Conservation (phyloP, 2,888 invertebrate species). For the Drosophila prolongata region DNA sequence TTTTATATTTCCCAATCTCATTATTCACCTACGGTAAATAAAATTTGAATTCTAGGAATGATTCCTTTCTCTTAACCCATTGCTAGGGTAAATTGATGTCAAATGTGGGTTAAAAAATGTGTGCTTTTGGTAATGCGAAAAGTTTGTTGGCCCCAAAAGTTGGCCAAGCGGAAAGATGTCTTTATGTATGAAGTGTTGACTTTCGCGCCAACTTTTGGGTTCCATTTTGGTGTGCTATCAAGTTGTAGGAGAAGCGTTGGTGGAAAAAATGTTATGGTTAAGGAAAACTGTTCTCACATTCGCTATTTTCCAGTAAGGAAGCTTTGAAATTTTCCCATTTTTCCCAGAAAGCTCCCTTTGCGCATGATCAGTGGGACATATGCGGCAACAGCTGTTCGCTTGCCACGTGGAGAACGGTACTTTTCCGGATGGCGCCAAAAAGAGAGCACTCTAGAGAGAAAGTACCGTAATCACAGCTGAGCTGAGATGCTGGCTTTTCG, state of each 20-base stretch:
- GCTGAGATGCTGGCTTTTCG: conserved; percentile 65
- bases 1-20: background rate
- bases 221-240: background rate
- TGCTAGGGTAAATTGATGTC: conserved; percentile 2
- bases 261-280: conserved; percentile 20
- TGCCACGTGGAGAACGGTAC: conserved; percentile 54
- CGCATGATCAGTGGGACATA: conserved; percentile 20
- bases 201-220: conserved; percentile 48
- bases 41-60: background rate
- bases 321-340: conserved; percentile 47
- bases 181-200: conserved; percentile 17
- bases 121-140: conserved; percentile 16
- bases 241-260: conserved; percentile 11
- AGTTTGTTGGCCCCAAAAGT: conserved; percentile 30
- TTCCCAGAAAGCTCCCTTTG: background rate
- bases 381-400: conserved; percentile 62
- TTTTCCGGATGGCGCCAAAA: conserved; percentile 61
- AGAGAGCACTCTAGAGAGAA: conserved; percentile 43
- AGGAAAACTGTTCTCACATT: conserved; percentile 47
- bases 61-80: background rate
- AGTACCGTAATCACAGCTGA: conserved; percentile 64
- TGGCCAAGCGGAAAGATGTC: conserved; percentile 22
- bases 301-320: conserved; percentile 46
- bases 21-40: background rate
- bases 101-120: conserved; percentile 19